Evolutionary conservation across 1,140 invertebrate genomes (phyloP).

Genomic region (Drosophila sechellia): DNA sequence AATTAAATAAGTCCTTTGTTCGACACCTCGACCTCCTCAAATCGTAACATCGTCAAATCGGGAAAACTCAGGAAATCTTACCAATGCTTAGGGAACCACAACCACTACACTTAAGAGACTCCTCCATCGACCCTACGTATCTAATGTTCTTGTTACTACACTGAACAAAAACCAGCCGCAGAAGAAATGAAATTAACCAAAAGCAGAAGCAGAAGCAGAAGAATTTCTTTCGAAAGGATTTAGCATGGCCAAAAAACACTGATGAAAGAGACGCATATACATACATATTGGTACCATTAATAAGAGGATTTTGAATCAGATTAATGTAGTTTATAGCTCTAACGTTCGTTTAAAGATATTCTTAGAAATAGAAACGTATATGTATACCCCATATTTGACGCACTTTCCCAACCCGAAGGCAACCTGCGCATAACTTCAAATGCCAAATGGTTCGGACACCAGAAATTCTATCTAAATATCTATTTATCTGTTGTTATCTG

Average conservation of each 20-base stretch:
- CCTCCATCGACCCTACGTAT: background rate
- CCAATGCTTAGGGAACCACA: constrained; percentile 17
- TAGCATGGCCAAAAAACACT: constrained; percentile 44
- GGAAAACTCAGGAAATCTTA: constrained; percentile 25
- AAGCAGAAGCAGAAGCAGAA: constrained; percentile 8
- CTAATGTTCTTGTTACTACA: background rate
- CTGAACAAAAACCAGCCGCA: background rate
- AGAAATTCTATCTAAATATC: constrained; percentile 16
- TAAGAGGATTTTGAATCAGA: constrained; percentile 58
- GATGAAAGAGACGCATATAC: constrained; percentile 14
- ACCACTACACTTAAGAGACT: background rate
- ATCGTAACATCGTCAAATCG: background rate
- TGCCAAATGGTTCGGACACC: background rate
- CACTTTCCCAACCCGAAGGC: constrained; percentile 12
- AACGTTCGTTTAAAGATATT: constrained; percentile 57
- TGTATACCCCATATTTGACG: constrained; percentile 24
- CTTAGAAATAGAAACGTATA: constrained; percentile 43
- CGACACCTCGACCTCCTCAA: background rate
- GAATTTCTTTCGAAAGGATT: constrained; percentile 1
- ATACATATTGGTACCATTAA: constrained; percentile 30
- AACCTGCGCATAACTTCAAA: background rate
- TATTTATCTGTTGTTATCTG: constrained; percentile 30
- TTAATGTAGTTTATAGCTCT: constrained; percentile 68
- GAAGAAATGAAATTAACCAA: background rate
- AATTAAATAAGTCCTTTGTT: constrained; percentile 14